Base-by-base conservation (phyloP, 2,888 invertebrate species). In the Monoplex corrugatus region DNA sequence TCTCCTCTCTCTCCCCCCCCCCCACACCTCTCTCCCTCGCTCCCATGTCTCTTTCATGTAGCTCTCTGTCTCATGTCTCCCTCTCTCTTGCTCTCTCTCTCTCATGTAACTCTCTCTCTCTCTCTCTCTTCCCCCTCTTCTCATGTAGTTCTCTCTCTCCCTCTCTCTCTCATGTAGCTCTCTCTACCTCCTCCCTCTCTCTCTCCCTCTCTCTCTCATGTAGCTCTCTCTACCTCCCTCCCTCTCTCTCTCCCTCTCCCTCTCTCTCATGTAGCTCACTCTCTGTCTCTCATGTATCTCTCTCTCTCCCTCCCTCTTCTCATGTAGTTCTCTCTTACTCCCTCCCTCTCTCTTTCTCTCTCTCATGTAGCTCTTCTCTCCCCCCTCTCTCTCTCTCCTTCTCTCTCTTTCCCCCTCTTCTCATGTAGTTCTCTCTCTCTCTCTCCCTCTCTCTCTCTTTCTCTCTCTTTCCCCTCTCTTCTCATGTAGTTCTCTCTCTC, bases 81-180 rank as follows among this genome's bases (percentile, higher is more conserved):
- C 72, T 72, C 72, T 32, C 72, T 72, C 32, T 16, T 50, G 50
- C 16, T 8, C 50, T 50, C 10, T 72, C 72, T 72, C 72, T 72
- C 72, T 72, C 72, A n/a, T n/a, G n/a, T n/a, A n/a, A 35, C 72
- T 72, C 72, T 72, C 72, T 72, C 72, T 72, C 72, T 72, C 72
- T 38, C 6, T 28, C 72, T 72, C 72, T 72, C 72, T 72, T 35
- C 35, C 72, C 35, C 72, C 63, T n/a, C 5, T 28, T n/a, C 63
- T n/a, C 63, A 5, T 13, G 23, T 13, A 28, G 28, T 28, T 68
- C 23, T 72, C 35, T 72, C 72, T 35, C 5, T 72, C 35, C 35
- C 10, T 72, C 72, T 35, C 8, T 80, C 3, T 80, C 40, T 43
- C 19, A n/a, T n/a, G n/a, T n/a, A n/a, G n/a, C n/a, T 80, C 40